Conservation (phyloP, 2,113 vertebrate species). For the Melanerpes aurifrons region DNA sequence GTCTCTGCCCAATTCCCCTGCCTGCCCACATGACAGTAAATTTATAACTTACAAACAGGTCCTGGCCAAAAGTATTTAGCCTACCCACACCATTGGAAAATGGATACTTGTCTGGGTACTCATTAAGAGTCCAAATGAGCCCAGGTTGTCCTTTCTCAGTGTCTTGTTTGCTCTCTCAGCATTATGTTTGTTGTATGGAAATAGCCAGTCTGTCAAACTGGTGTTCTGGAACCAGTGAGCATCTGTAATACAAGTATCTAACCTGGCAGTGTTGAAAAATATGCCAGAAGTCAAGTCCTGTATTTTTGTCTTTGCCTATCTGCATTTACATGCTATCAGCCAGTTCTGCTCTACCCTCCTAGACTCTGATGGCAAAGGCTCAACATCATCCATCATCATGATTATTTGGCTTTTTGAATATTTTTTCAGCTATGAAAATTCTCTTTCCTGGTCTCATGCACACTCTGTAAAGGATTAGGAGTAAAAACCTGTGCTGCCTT, state of each 20-base stretch:
- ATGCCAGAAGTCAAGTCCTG: background rate
- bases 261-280: background rate
- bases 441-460: background rate
- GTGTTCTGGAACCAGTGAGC: background rate
- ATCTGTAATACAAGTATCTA: background rate
- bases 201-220: background rate
- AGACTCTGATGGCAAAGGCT: background rate
- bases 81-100: background rate
- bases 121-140: background rate
- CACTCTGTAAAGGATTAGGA: background rate
- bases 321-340: background rate
- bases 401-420: background rate
- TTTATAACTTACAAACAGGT: background rate
- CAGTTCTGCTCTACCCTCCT: background rate
- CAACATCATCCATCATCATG: background rate
- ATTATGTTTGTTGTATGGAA: background rate
- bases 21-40: background rate
- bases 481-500: constrained; percentile 39
- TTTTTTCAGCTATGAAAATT: background rate
- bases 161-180: background rate
- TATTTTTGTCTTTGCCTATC: background rate
- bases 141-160: background rate
- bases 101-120: background rate
- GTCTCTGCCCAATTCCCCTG: background rate
- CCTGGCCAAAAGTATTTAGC: background rate